A percentile compares a stretch with the other conserved stretches of the same genome.
Evolutionary conservation across 2,888 invertebrate species (phyloP).

Genomic region (Xestia ashworthii): DNA sequence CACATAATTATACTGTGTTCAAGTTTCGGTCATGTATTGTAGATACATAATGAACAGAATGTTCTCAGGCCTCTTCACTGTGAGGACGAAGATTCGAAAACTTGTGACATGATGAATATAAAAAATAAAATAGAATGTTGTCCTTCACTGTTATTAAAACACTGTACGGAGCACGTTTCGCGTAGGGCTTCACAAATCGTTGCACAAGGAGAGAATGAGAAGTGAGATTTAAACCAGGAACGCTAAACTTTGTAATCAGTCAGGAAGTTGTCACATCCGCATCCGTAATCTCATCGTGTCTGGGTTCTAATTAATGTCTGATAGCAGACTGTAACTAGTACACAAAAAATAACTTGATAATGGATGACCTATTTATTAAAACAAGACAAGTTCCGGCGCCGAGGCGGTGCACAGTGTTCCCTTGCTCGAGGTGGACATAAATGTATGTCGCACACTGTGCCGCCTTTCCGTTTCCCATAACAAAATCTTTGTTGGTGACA

Average conservation of each 20-base stretch:
- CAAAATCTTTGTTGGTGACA: constrained; percentile 60
- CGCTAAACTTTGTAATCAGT: not conserved
- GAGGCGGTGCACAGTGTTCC: not conserved
- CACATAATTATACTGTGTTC: not conserved
- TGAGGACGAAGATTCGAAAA: not conserved
- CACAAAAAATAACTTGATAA: not conserved
- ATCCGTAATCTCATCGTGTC: not conserved
- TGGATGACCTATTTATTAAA: constrained; percentile 33
- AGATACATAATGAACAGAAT: not conserved
- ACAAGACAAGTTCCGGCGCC: constrained; percentile 40
- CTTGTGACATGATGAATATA: not conserved
- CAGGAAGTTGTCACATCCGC: not conserved
- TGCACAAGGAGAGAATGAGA: not conserved
- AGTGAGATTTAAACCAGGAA: not conserved
- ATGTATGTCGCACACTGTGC: constrained; percentile 49
- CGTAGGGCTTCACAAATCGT: not conserved
- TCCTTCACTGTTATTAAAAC: not conserved
- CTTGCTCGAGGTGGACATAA: constrained; percentile 35
- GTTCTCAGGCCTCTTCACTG: not conserved
- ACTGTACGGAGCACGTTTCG: too few relatives aligned
- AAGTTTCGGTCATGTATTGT: not conserved
- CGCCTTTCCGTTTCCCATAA: constrained; percentile 58
- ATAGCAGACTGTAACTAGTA: not conserved
- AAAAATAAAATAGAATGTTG: too few relatives aligned
- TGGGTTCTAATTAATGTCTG: not conserved